These are phyloP conservation scores for Gambusia holbrooki DNA, from an alignment of 2,113 vertebrate species.

Conservation along the genomic window DNA sequence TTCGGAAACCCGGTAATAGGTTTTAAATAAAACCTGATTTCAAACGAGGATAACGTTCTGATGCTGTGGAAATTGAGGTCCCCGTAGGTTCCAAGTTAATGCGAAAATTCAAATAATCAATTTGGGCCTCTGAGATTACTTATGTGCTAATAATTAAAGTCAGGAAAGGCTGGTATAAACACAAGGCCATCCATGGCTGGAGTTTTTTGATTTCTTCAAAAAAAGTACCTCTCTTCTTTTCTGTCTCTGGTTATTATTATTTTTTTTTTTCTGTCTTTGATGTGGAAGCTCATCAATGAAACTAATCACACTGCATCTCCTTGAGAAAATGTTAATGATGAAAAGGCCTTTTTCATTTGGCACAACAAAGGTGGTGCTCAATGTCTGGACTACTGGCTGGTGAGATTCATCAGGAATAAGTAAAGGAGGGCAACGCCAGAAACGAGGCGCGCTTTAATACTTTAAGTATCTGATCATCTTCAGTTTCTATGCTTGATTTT, in stretches of 20 bases:
- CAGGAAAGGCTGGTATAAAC: conserved; percentile 47
- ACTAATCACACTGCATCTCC: conserved; percentile 27
- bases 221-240: not conserved
- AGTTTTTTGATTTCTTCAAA: conserved; percentile 42
- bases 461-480: not conserved
- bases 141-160: conserved; percentile 70
- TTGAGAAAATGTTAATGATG: conserved; percentile 31
- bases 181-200: conserved; percentile 11
- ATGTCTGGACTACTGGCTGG: conserved; percentile 16
- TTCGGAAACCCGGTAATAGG: conserved; percentile 57
- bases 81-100: conserved; percentile 62
- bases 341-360: conserved; percentile 51
- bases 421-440: not conserved
- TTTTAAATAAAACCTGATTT: conserved; percentile 67
- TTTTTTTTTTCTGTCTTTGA: conserved; percentile 38
- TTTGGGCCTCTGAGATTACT: conserved; percentile 64
- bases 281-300: conserved; percentile 38
- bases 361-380: conserved; percentile 36
- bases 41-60: conserved; percentile 56
- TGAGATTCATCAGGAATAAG: conserved; percentile 13
- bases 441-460: not conserved
- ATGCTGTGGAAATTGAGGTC: conserved; percentile 56
- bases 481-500: not conserved
- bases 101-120: conserved; percentile 67
- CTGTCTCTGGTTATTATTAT: not conserved